These are phyloP conservation scores for Paracentrotus lividus DNA, from an alignment of 53 echinoderm and acorn worm genomes.

Conservation along the genomic window DNA sequence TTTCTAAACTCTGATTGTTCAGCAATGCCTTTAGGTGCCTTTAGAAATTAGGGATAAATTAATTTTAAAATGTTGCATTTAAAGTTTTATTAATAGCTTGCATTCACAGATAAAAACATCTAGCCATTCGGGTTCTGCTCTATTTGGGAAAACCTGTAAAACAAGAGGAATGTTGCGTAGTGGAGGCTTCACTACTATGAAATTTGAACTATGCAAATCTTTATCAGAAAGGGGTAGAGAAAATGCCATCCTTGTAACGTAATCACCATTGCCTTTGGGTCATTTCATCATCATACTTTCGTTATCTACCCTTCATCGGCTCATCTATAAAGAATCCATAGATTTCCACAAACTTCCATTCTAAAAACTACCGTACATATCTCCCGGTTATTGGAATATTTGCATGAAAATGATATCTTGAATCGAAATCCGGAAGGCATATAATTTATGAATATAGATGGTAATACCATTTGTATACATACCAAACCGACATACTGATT, in stretches of 20 bases:
- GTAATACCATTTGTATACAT: not conserved
- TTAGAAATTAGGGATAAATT: too few relatives aligned
- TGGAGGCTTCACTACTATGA: not conserved
- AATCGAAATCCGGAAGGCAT: not conserved
- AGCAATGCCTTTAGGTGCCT: too few relatives aligned
- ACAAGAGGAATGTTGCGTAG: too few relatives aligned
- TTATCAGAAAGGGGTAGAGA: not conserved
- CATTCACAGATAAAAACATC: too few relatives aligned
- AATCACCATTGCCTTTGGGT: not conserved
- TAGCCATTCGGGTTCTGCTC: too few relatives aligned
- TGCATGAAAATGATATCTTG: not conserved
- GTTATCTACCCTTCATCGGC: constrained; percentile 4
- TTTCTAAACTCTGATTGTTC: too few relatives aligned
- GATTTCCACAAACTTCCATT: not conserved
- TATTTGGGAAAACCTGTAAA: too few relatives aligned
- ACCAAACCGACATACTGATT: not conserved
- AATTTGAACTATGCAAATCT: not conserved
- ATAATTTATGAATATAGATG: not conserved
- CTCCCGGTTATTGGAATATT: constrained; percentile 16
- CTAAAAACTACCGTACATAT: not conserved
- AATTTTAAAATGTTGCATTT: too few relatives aligned
- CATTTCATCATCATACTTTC: not conserved
- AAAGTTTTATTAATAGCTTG: too few relatives aligned
- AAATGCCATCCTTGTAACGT: not conserved
- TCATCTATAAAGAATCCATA: not conserved